Evolutionary conservation across 2,888 invertebrate genomes (phyloP), one percentile per base, ranked within the genome.

Genomic region (Hermaeophaga mercurialis): DNA sequence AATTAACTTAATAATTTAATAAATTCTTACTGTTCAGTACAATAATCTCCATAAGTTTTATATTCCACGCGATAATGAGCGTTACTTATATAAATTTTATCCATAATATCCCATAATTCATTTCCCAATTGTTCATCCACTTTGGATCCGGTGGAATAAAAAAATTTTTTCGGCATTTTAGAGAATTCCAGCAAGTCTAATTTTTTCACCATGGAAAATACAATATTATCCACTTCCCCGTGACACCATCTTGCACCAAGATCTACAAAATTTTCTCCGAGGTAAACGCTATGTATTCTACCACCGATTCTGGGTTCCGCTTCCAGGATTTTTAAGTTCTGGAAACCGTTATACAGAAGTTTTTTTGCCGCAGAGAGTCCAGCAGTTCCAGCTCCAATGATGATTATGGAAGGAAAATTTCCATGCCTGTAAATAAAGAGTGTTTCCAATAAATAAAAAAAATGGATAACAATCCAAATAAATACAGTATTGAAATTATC

Each of bases 321-420:
- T 65, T 77, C 77, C 31, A 76, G 70, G 53, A 85, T 75, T 6
- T 70, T 76, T 5, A 85, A 65, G 66, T 82, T 75, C 18, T 70
- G 66, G 9, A 80, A 70, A 9, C 79, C 79, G 62, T 75, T 75
- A 64, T 80, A 74, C 4, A 79, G 58, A 9, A 85, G 70, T 55
- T 75, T 75, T 7, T 76, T 72, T 7, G 82, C 83, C n/a, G 83
- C 82, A 9, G 83, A 80, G 34, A 84, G 75, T 14, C 56, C 58
- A 41, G 56, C 39, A 33, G 41, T 34, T 38, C 61, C 61, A 15
- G 61, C 61, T 7, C 61, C 66, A 24, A 60, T 33, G 18, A 61
- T 54, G 8, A 43, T 19, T 8, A 43, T 24, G n/a, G n/a, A n/a
- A n/a, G n/a, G n/a, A n/a, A n/a, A n/a, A n/a, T n/a, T n/a, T n/a